Base-by-base conservation (phyloP, 2,797 vertebrate species). In the Diplodus puntazzo region DNA sequence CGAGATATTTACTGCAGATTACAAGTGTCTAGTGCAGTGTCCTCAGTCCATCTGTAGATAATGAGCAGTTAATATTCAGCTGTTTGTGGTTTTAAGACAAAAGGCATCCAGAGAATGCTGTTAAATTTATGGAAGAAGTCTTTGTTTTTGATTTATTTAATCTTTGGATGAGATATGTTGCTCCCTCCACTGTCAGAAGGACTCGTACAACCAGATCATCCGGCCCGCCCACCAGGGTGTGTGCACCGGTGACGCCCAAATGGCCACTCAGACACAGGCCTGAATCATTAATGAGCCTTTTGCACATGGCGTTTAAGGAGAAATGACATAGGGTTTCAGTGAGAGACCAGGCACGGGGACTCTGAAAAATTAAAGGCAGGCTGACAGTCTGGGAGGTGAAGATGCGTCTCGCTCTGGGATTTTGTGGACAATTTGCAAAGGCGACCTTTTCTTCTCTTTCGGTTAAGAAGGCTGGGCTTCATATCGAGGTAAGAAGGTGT, bases 281-380 rank as follows among this genome's bases (percentile, higher is more conserved):
- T 94, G 89, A 94, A 95, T 95, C 91, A 93, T 95, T 95, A 75
- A 96, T 94, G 92, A 94, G 68, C 69, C 69, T 79, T 89, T 81
- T 86, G 83, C 89, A 85, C 93, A 87, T 90, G 87, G 86, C 48
- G 27, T 89, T 91, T 84, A 84, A 92, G 90, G 75, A 80, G 86
- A 86, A 79, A 88, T 86, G 90, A 93, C 91, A 89, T 52, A 30
- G 76, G 71, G 83, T 58, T 83, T 86, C 11, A 75, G 64, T 62
- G 69, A 81, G 63, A 65, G 87, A 77, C 55, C 14, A 11, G 60
- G 83, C 18, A 58, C 49, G 0, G 69, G 64, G 70, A 84, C 73
- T 58, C 68, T 59, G 76, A 89, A 89, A 90, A 78, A 87, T 92
- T 85, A 75, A 89, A 91, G 73, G 84, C 75, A 69, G 77, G 20